phyloP scores from a whole-genome alignment of 1,140 invertebrate genomes.

The Wiebesia pumilae region DNA sequence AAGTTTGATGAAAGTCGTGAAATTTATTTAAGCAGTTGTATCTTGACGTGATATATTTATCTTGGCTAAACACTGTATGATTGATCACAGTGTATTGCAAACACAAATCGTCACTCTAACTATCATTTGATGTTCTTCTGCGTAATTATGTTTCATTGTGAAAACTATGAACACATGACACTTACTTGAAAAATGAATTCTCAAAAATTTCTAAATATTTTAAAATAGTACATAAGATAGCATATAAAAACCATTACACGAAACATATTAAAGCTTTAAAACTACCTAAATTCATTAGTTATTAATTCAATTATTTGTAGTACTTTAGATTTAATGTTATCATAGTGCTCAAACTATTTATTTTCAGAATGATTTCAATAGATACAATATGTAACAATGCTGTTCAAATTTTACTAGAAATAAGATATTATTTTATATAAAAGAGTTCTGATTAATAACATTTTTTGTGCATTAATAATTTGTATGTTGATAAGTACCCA shows the following conservation, averaged over 20 bases:
- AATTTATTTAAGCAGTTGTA: background rate
- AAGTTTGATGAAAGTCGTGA: background rate
- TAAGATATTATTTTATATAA: background rate
- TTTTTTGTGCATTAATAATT: background rate
- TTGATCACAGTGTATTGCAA: background rate
- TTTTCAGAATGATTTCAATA: background rate
- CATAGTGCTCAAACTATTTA: background rate
- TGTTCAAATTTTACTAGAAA: background rate
- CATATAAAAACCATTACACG: background rate
- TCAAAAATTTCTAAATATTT: background rate
- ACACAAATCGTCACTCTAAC: background rate
- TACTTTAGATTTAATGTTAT: no score
- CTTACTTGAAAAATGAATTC: background rate
- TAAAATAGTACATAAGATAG: background rate
- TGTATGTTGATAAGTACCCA: no score
- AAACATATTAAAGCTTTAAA: no score
- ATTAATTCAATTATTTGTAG: no score
- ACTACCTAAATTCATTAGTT: no score
- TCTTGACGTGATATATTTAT: background rate
- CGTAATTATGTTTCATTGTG: constrained; percentile 6
- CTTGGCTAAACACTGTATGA: background rate
- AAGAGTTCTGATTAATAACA: background rate
- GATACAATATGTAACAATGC: background rate
- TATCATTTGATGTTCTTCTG: background rate
- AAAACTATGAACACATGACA: background rate